Evolutionary conservation across 2,888 invertebrate genomes (phyloP).

Genomic region (Drosophila pseudotakahashii): DNA sequence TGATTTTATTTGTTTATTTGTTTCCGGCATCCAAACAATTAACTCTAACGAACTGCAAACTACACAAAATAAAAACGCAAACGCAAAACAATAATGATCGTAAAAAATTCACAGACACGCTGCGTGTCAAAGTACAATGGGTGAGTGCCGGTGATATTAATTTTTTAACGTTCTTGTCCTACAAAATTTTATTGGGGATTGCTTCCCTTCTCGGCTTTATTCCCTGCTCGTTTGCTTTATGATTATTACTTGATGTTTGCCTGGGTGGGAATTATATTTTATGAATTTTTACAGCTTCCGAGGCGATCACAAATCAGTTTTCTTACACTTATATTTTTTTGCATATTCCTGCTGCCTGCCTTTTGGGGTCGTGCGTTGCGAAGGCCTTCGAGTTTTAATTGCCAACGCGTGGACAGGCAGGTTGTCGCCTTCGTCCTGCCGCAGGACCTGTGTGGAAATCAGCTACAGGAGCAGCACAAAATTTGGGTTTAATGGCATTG

Average conservation of each 20-base stretch:
- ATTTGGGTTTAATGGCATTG: conserved; percentile 63
- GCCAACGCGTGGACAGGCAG: conserved; percentile 61
- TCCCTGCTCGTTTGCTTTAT: conserved; percentile 37
- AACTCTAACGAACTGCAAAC: conserved; percentile 73
- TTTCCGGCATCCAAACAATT: conserved; percentile 68
- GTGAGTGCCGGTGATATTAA: conserved; percentile 70
- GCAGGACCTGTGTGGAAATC: conserved; percentile 25
- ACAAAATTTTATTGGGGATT: conserved; percentile 33
- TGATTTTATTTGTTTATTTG: conserved; percentile 54
- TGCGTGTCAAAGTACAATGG: conserved; percentile 83
- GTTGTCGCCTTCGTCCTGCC: conserved; percentile 61
- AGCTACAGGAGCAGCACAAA: conserved; percentile 66
- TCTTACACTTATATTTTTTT: conserved; percentile 54
- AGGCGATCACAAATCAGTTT: conserved; percentile 60
- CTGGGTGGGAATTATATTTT: conserved; percentile 26
- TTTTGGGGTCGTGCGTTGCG: conserved; percentile 29
- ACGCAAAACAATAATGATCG: conserved; percentile 39
- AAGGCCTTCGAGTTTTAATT: conserved; percentile 83
- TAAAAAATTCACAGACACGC: conserved; percentile 64
- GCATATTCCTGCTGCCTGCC: conserved; percentile 37
- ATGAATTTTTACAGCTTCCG: conserved; percentile 51
- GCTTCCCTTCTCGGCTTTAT: conserved; percentile 25
- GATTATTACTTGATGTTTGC: conserved; percentile 44
- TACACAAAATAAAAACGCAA: conserved; percentile 35
- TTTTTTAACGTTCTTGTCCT: conserved; percentile 48